phyloP scores from a whole-genome alignment of 2,113 vertebrate species.

The Paedocypris sp. region DNA sequence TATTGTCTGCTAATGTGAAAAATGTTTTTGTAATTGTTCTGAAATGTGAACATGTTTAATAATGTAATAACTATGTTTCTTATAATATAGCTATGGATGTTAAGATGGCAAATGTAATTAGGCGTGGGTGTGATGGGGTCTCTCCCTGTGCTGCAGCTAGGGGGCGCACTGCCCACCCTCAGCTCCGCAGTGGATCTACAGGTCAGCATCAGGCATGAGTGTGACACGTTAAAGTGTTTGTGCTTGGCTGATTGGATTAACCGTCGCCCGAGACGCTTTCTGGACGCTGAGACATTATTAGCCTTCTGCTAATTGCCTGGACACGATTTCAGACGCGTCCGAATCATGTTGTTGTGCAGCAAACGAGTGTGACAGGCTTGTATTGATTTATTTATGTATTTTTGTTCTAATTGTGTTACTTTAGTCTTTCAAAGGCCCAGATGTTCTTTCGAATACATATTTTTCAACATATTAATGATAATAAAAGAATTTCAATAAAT shows the following conservation, averaged over 20 bases:
- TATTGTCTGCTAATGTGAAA: not conserved
- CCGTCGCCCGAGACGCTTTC: not conserved
- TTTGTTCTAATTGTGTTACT: not conserved
- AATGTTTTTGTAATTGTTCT: conserved; percentile 11
- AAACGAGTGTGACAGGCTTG: too few relatives aligned
- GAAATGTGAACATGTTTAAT: too few relatives aligned
- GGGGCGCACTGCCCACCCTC: conserved; percentile 43
- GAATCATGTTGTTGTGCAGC: not conserved
- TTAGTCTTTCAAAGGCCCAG: too few relatives aligned
- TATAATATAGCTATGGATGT: too few relatives aligned
- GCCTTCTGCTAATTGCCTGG: not conserved
- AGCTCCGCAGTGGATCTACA: conserved; percentile 50
- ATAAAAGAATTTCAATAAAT: too few relatives aligned
- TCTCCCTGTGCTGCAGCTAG: conserved; percentile 51
- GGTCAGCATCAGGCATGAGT: conserved; percentile 53
- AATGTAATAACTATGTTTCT: too few relatives aligned
- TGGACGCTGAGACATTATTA: conserved; percentile 1
- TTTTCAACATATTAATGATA: too few relatives aligned
- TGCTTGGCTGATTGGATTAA: not conserved
- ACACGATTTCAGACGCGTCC: not conserved
- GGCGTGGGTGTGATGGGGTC: conserved; percentile 46
- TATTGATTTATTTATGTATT: too few relatives aligned
- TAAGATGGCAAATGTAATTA: too few relatives aligned
- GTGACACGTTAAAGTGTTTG: not conserved
- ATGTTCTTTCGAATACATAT: too few relatives aligned